A percentile compares a stretch with the other conserved stretches of the same genome.
Evolutionary conservation across 2,797 vertebrate species (phyloP).

Genomic region (Miichthys miiuy): DNA sequence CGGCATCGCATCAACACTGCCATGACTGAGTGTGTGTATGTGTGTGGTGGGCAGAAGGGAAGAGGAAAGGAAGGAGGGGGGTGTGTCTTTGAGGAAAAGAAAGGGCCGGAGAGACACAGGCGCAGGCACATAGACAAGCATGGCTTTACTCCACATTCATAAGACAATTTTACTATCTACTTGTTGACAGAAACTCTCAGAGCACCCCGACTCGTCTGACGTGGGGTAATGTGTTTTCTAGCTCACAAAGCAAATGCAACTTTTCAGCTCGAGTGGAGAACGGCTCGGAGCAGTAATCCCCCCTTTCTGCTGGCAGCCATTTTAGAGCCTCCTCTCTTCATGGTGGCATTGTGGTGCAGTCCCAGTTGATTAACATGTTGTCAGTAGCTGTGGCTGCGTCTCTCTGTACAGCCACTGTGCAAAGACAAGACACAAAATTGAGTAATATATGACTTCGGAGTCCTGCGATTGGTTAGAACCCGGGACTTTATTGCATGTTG

Average conservation of each 20-base stretch:
- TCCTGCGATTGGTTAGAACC: constrained; percentile 68
- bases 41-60: constrained; percentile 16
- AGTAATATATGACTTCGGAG: constrained; percentile 75
- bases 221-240: constrained; percentile 12
- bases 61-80: neutral
- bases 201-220: constrained; percentile 8
- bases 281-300: constrained; percentile 10
- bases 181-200: constrained; percentile 60
- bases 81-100: constrained; percentile 34
- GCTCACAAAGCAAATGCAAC: constrained; percentile 3
- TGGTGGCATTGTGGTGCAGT: constrained; percentile 70
- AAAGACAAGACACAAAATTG: constrained; percentile 78
- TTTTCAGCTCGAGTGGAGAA: constrained; percentile 1
- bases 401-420: constrained; percentile 65
- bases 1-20: constrained; percentile 43
- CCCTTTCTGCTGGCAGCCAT: constrained; percentile 61
- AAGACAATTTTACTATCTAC: constrained; percentile 61
- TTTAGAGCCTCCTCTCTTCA: constrained; percentile 57
- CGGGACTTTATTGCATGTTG: constrained; percentile 75
- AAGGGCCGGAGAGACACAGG: constrained; percentile 28
- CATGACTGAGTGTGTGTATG: constrained; percentile 17
- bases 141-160: constrained; percentile 54
- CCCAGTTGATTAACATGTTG: constrained; percentile 73
- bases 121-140: constrained; percentile 21
- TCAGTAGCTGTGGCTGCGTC: constrained; percentile 68